Evolutionary conservation across 2,888 invertebrate species (phyloP), one percentile per base, ranked within the genome.

Genomic region (Pseudoips prasinana): DNA sequence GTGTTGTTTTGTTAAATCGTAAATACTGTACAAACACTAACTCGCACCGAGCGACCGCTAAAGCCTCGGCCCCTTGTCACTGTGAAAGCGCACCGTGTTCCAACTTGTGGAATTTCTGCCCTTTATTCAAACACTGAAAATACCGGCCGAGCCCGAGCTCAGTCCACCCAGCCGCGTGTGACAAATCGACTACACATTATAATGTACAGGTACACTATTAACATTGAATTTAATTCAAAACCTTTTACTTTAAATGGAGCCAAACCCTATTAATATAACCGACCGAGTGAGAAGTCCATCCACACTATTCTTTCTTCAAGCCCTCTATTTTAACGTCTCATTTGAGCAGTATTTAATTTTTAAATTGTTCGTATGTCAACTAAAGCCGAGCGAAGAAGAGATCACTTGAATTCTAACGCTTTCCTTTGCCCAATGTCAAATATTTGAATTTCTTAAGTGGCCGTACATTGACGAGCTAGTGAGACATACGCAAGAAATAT

Each of bases 351-450:
- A 80, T 88, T 86, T 83, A 85, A 80, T 84, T 84, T 86, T 83
- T 77, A 81, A 88, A 86, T 80, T 72, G 81, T 79, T 73, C 82
- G 71, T 84, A 75, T 75, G 87, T 85, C 82, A 85, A 86, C 86
- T 76, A 68, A 75, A 73, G 70, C 55, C 79, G 66, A n/a, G 68
- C 75, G 70, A 74, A 71, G 62, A 73, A 78, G 66, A 81, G 85
- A 88, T 87, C 87, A 87, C 88, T 88, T 87, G 85, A 88, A 86
- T 87, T 85, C 86, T 87, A 87, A 88, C 88, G 87, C 88, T 88
- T 88, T 88, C 80, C 82, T 88, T 83, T 79, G 83, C 75, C 81
- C 84, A 82, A 78, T 64, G 82, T 67, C 73, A 83, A 88, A 88
- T 88, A 88, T 88, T 88, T 87, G 77, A 79, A 85, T 85, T 80